A percentile compares a stretch with the other conserved stretches of the same genome.
Evolutionary conservation across 2,888 invertebrate genomes (phyloP).

Genomic region (Melieria omissa): DNA sequence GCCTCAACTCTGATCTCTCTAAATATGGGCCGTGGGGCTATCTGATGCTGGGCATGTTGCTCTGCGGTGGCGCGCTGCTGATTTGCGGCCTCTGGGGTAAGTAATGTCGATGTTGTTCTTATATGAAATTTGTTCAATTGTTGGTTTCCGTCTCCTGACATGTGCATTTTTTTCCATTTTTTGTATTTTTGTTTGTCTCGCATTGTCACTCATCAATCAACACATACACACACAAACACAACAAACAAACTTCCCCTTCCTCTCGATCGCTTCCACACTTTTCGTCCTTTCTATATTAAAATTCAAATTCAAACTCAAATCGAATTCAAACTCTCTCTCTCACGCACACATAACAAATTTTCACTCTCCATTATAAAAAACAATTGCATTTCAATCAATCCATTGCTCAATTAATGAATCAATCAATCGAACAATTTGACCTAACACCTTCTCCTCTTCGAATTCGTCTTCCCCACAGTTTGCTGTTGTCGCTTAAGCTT

Average conservation of each 20-base stretch:
- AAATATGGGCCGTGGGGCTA: conserved; percentile 82
- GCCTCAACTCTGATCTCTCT: conserved; percentile 71
- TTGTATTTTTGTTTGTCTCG: conserved; percentile 22
- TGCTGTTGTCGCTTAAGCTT: conserved; percentile 60
- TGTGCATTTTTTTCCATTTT: conserved; percentile 24
- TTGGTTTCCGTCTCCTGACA: conserved; percentile 14
- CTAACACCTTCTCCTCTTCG: background rate
- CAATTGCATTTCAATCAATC: background rate
- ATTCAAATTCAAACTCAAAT: background rate
- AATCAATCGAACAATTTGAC: background rate
- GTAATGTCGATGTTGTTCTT: conserved; percentile 41
- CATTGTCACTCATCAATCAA: conserved; percentile 25
- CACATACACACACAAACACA: background rate
- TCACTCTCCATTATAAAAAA: background rate
- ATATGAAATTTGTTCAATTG: conserved; percentile 1
- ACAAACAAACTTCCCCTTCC: too few relatives aligned
- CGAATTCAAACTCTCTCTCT: background rate
- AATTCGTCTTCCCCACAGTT: conserved; percentile 46
- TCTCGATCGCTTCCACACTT: too few relatives aligned
- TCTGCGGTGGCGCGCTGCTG: conserved; percentile 76
- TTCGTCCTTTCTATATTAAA: too few relatives aligned
- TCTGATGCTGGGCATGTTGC: conserved; percentile 76
- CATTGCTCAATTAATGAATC: background rate
- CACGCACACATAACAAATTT: background rate
- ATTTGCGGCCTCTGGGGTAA: conserved; percentile 77